phyloP scores from a whole-genome alignment of 2,888 invertebrate species.

The Cybosia mesomella region DNA sequence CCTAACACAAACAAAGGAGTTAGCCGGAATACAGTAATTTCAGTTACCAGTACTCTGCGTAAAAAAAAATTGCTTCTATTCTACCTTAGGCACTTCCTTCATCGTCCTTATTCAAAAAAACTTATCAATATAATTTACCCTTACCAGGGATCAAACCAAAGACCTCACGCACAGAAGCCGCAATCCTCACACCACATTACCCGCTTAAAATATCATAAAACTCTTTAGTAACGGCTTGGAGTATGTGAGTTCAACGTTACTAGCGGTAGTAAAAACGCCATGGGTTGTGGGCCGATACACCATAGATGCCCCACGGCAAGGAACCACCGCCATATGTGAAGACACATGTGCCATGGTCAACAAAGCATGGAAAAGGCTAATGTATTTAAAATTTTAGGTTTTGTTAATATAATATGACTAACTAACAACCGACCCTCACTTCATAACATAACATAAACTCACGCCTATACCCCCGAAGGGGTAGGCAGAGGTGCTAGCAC shows the following conservation, averaged over 20 bases:
- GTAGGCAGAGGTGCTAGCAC: too few relatives aligned
- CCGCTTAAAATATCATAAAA: slow-evolving; percentile 1
- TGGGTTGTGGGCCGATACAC: slow-evolving; percentile 4
- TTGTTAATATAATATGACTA: not conserved
- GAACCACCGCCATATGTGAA: slow-evolving; percentile 16
- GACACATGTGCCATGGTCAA: slow-evolving; percentile 14
- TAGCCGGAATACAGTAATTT: too few relatives aligned
- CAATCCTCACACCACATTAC: not conserved
- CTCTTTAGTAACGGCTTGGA: not conserved
- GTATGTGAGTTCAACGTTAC: slow-evolving; percentile 3
- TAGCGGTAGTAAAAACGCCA: not conserved
- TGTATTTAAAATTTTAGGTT: not conserved
- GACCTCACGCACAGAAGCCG: not conserved
- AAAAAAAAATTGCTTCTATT: too few relatives aligned
- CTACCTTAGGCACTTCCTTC: too few relatives aligned
- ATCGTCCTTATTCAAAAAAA: too few relatives aligned
- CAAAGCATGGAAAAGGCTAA: not conserved
- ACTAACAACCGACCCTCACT: too few relatives aligned
- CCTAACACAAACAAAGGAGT: too few relatives aligned
- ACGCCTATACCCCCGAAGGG: too few relatives aligned
- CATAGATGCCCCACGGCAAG: slow-evolving; percentile 10
- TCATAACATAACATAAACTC: too few relatives aligned
- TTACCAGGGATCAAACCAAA: not conserved
- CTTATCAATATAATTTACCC: too few relatives aligned
- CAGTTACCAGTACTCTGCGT: too few relatives aligned